phyloP scores from a whole-genome alignment of 2,888 invertebrate genomes.

The Lasioglossum pauxillum region DNA sequence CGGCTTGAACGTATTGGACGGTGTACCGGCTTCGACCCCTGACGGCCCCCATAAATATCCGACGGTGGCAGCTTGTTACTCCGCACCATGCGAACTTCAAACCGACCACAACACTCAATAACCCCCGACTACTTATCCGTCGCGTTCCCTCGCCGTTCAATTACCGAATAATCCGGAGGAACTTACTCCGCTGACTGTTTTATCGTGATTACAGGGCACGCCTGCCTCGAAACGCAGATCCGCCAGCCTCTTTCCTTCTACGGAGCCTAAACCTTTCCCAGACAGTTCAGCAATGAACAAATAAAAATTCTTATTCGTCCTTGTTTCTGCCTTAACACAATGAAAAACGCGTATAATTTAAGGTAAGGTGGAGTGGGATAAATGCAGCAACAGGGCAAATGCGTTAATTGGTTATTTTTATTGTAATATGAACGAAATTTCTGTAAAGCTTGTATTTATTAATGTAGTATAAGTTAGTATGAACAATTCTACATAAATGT shows the following conservation, averaged over 20 bases:
- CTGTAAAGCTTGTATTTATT: too few relatives aligned
- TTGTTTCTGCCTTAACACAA: background rate
- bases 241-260: background rate
- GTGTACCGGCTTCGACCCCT: slow-evolving; percentile 78
- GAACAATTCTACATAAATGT: too few relatives aligned
- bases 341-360: background rate
- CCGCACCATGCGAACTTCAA: slow-evolving; percentile 79
- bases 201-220: slow-evolving; percentile 22
- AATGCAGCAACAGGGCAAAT: too few relatives aligned
- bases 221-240: background rate
- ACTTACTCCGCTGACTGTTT: slow-evolving; percentile 21
- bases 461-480: too few relatives aligned
- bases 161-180: slow-evolving; percentile 55
- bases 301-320: background rate
- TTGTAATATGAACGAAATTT: too few relatives aligned
- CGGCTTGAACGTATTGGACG: slow-evolving; percentile 49
- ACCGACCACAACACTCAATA: slow-evolving; percentile 81
- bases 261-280: background rate
- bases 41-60: slow-evolving; percentile 83
- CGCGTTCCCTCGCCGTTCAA: slow-evolving; percentile 56
- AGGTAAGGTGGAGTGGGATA: background rate
- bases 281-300: background rate
- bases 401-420: too few relatives aligned
- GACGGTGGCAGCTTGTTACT: slow-evolving; percentile 83
- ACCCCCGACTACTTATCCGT: slow-evolving; percentile 66